phyloP scores from a whole-genome alignment of 1,140 invertebrate species.

The Apis dorsata region DNA sequence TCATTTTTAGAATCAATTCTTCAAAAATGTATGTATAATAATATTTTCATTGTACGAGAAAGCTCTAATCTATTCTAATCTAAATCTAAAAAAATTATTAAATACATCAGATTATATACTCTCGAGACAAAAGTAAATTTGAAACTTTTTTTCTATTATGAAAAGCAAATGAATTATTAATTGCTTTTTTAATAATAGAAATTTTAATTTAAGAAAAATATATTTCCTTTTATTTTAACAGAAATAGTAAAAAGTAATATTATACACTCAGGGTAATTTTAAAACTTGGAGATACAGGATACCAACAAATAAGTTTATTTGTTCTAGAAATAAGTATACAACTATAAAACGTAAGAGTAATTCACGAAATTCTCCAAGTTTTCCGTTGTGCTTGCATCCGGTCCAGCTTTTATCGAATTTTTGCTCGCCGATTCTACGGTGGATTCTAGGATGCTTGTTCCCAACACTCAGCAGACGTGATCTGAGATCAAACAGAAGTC shows the following conservation, averaged over 20 bases:
- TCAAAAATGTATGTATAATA: no score
- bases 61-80: no score
- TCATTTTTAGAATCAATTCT: no score
- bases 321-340: background rate
- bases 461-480: constrained; percentile 32
- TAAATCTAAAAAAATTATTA: no score
- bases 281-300: background rate
- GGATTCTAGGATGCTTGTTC: background rate
- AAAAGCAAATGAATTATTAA: no score
- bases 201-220: no score
- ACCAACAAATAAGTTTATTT: background rate
- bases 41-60: no score
- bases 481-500: constrained; percentile 4
- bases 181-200: no score
- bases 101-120: no score
- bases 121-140: no score
- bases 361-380: background rate
- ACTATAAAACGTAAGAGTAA: background rate
- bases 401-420: background rate
- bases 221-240: background rate
- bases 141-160: no score
- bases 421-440: background rate
- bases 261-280: background rate
- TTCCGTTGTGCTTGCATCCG: background rate
- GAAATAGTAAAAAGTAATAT: background rate